These are phyloP conservation scores for Otocyon megalotis DNA, from an alignment of 2,113 vertebrate species.

Conservation along the genomic window DNA sequence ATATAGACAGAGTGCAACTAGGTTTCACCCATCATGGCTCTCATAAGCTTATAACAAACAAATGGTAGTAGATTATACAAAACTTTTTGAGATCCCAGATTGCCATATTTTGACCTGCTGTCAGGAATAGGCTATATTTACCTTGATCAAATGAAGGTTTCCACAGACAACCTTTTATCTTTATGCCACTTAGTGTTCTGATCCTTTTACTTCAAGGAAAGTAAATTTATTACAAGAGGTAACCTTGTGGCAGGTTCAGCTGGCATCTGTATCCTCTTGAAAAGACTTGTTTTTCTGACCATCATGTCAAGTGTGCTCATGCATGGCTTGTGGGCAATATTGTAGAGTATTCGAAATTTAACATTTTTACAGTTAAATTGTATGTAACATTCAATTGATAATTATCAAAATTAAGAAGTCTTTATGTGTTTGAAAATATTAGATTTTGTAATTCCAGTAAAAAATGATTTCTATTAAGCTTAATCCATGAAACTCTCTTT, in stretches of 20 bases:
- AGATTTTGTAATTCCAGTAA: neutral
- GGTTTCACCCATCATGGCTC: neutral
- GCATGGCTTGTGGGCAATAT: neutral
- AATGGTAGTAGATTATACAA: neutral
- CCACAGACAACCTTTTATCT: constrained; percentile 33
- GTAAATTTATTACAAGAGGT: neutral
- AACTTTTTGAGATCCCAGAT: neutral
- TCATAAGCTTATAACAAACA: neutral
- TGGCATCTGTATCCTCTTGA: neutral
- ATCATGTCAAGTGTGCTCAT: neutral
- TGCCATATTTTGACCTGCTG: constrained; percentile 1
- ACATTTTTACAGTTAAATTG: neutral
- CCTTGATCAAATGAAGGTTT: neutral
- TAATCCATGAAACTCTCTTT: neutral
- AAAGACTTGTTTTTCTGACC: neutral
- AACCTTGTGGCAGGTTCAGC: neutral
- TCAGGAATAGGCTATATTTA: neutral
- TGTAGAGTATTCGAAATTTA: neutral
- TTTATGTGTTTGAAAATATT: neutral
- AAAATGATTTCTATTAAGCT: neutral
- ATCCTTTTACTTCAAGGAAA: constrained; percentile 19
- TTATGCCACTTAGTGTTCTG: neutral
- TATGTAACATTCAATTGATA: neutral
- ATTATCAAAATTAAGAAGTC: neutral
- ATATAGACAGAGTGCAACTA: neutral